These are phyloP conservation scores for Lasioglossum figueresi DNA, from an alignment of 2,888 invertebrate species.

Conservation along the genomic window DNA sequence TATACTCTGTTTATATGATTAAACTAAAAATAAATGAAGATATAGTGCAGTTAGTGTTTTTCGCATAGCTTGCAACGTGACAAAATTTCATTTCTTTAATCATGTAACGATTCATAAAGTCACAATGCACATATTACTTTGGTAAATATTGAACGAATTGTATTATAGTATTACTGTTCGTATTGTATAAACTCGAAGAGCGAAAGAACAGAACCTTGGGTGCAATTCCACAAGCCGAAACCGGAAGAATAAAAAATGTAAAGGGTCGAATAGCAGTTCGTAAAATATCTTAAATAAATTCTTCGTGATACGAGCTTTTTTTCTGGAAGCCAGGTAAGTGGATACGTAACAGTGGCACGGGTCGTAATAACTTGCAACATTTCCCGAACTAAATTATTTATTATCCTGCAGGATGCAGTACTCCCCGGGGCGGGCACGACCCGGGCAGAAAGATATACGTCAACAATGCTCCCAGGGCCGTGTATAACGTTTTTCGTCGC, in stretches of 20 bases:
- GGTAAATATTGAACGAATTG: background rate
- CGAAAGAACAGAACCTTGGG: background rate
- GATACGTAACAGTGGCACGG: constrained; percentile 39
- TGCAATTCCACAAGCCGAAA: background rate
- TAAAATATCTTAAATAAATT: constrained; percentile 46
- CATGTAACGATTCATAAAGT: no score
- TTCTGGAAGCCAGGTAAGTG: constrained; percentile 41
- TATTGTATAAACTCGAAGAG: background rate
- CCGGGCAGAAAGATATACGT: constrained; percentile 73
- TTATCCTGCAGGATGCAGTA: constrained; percentile 68
- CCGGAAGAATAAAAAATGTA: background rate
- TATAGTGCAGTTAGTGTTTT: no score
- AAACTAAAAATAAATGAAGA: no score
- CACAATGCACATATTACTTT: background rate
- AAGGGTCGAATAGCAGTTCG: background rate
- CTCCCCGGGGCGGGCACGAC: constrained; percentile 65
- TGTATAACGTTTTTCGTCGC: constrained; percentile 67
- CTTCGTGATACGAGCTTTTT: constrained; percentile 40
- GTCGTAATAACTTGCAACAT: constrained; percentile 73
- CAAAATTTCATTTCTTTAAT: no score
- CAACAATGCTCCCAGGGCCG: constrained; percentile 61
- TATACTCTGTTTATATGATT: no score
- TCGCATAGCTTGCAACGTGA: no score
- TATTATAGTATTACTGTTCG: background rate
- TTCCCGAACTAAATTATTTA: constrained; percentile 76